Evolutionary conservation across 2,797 vertebrate genomes (phyloP).

Genomic region (Zalophus californianus): DNA sequence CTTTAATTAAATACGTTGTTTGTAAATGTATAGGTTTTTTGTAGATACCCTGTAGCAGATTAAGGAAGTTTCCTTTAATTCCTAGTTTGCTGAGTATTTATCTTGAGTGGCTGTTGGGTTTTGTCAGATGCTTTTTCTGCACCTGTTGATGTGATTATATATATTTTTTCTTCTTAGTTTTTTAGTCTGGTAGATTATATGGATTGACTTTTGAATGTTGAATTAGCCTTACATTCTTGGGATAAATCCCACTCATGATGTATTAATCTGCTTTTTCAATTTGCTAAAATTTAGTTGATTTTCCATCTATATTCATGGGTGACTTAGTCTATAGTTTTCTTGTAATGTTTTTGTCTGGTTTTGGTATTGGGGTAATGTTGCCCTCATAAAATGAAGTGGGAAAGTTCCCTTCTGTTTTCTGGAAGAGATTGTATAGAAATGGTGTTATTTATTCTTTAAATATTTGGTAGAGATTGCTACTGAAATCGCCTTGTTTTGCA

Average conservation of each 20-base stretch:
- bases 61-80: background rate
- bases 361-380: background rate
- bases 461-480: conserved; percentile 11
- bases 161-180: background rate
- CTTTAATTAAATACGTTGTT: background rate
- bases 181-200: background rate
- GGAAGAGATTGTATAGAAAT: background rate
- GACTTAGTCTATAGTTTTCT: background rate
- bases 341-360: background rate
- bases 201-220: background rate
- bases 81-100: background rate
- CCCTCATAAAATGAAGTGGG: background rate
- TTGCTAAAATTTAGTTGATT: background rate
- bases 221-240: background rate
- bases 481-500: background rate
- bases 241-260: background rate
- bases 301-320: background rate
- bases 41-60: background rate
- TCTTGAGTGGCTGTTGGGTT: background rate
- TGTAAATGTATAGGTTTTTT: background rate
- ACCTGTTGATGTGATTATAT: background rate
- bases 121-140: background rate
- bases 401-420: background rate
- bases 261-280: background rate
- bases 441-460: background rate